Evolutionary conservation across 2,797 vertebrate genomes (phyloP), one percentile per base, ranked within the genome.

Genomic region (Myotis vivesi): DNA sequence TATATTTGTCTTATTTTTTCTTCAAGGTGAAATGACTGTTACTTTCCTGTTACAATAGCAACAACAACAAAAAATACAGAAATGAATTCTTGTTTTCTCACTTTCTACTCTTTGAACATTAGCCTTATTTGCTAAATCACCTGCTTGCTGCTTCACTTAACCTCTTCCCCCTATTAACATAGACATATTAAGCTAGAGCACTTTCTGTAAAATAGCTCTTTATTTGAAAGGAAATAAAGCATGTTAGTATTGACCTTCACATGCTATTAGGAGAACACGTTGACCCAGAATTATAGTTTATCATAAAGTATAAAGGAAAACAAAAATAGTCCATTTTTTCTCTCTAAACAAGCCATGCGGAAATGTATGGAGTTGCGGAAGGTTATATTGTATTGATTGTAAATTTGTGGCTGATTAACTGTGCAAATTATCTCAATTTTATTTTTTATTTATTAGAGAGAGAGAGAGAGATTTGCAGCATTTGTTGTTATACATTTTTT

Each of bases 221-320:
- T 68, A 13, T 75, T 88, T 83, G 46, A 69, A 72, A 80, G 38
- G 38, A 71, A 91, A 79, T 64, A 62, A 71, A 80, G 5, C 15
- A 80, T 87, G 17, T 88, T 80, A 76, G 13, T 72, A 68, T 62
- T 94, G 57, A 92, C 83, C 57, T 94, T 92, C 72, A 92, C 51
- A 87, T 94, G 20, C 38, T 92, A 22, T 89, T 84, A 79, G 66
- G 68, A 53, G 36, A 30, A 89, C 30, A 85, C 28, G 12, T 89
- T 94, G 55, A 73, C 44, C 51, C 22, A 71, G 55, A 91, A 95
- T 89, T 93, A 66, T 19, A 55, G 71, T 77, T 94, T 80, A 68
- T 71, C 33, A 46, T 51, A 73, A 73, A 55, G 0, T 25, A 53
- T 49, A 81, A 94, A 75, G 4, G 3, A 49, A 93, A 83, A 19